These are phyloP conservation scores for Unio pictorum DNA, from an alignment of 2,888 invertebrate genomes.

Conservation along the genomic window DNA sequence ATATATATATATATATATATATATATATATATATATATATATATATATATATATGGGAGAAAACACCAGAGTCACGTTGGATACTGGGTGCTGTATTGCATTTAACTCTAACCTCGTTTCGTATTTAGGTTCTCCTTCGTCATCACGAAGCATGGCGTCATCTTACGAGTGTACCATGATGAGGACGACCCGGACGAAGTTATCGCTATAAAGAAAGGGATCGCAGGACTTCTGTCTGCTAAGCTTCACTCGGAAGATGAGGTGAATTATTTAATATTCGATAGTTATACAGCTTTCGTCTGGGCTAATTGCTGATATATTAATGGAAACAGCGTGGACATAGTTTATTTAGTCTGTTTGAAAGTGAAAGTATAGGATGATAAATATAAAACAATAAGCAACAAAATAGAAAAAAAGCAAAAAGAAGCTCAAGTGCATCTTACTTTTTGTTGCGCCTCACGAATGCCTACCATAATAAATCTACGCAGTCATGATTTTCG, in stretches of 20 bases:
- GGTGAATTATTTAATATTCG: constrained; percentile 10
- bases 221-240: constrained; percentile 39
- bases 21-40: no score
- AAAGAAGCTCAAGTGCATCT: no score
- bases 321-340: no score
- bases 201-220: constrained; percentile 45
- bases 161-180: constrained; percentile 29
- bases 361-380: no score
- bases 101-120: background rate
- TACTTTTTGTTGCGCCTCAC: no score
- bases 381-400: no score
- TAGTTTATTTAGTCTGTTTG: no score
- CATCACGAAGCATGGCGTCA: constrained; percentile 28
- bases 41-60: background rate
- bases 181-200: constrained; percentile 29
- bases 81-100: background rate
- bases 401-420: no score
- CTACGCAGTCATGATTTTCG: no score
- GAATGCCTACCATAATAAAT: no score
- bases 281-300: background rate
- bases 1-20: no score
- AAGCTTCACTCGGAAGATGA: constrained; percentile 33
- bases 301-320: no score
- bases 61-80: background rate
- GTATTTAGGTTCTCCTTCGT: constrained; percentile 40